These are phyloP conservation scores for Meteorus cinctellus DNA, from an alignment of 2,888 invertebrate species.

Conservation along the genomic window DNA sequence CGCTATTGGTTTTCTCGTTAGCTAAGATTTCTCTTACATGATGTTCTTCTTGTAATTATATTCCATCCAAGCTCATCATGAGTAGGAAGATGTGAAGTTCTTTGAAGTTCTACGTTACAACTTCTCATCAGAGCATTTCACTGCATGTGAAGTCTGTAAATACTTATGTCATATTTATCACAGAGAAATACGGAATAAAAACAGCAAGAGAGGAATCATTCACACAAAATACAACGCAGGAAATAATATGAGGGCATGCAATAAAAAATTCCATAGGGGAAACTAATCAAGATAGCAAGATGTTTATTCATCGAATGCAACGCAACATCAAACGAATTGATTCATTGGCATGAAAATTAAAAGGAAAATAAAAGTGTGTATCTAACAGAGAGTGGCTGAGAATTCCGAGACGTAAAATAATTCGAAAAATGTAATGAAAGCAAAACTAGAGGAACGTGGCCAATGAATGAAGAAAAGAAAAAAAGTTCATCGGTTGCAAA, in stretches of 20 bases:
- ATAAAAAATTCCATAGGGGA: neutral
- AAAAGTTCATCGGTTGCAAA: constrained; percentile 17
- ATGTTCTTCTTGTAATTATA: too few species aligned
- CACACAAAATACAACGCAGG: too few species aligned
- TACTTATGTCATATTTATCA: neutral
- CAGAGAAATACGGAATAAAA: neutral
- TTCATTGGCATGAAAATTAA: neutral
- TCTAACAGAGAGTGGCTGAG: neutral
- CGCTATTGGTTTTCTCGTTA: too few species aligned
- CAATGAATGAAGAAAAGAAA: constrained; percentile 18
- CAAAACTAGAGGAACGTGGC: neutral
- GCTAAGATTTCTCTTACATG: too few species aligned
- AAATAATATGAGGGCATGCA: neutral
- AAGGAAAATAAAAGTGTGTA: neutral
- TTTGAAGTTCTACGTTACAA: neutral
- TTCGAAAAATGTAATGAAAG: too few species aligned
- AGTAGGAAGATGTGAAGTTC: neutral
- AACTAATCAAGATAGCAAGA: neutral
- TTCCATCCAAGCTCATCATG: neutral
- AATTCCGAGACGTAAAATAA: neutral
- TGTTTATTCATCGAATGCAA: too few species aligned
- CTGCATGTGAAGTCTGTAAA: neutral
- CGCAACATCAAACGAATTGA: neutral
- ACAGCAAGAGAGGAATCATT: too few species aligned
- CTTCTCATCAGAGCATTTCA: neutral